Evolutionary conservation across 2,113 vertebrate genomes (phyloP).

Genomic region (Podocnemis expansa): DNA sequence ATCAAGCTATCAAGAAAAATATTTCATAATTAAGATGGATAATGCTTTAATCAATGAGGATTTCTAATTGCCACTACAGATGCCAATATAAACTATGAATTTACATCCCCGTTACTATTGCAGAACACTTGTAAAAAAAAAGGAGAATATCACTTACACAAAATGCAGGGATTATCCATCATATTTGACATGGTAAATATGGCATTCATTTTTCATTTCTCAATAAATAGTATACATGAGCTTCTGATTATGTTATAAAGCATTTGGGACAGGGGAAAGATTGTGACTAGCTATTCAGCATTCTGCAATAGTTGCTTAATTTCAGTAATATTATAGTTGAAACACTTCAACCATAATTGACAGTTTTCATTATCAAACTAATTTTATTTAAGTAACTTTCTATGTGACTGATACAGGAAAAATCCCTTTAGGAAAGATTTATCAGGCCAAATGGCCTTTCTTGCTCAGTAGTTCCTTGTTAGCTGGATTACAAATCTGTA

Average conservation of each 20-base stretch:
- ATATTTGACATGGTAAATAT: not conserved
- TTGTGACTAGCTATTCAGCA: not conserved
- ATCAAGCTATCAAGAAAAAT: not conserved
- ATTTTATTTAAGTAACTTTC: slow-evolving; percentile 7
- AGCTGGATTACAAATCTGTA: not conserved
- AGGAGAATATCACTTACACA: not conserved
- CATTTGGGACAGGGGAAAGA: not conserved
- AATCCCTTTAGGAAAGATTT: not conserved
- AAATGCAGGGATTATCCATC: not conserved
- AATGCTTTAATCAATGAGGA: not conserved
- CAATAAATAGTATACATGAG: not conserved
- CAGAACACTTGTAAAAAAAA: not conserved
- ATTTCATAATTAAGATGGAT: not conserved
- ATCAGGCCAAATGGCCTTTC: not conserved
- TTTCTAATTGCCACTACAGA: not conserved
- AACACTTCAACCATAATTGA: not conserved
- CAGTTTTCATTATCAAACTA: not conserved
- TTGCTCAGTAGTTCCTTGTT: not conserved
- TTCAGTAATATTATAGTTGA: not conserved
- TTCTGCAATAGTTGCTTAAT: not conserved
- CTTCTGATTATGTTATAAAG: not conserved
- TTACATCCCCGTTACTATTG: not conserved
- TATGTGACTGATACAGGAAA: not conserved
- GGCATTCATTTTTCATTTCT: not conserved
- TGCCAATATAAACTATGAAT: not conserved